Conservation (phyloP, 2,797 vertebrate species). For the Luscinia luscinia region DNA sequence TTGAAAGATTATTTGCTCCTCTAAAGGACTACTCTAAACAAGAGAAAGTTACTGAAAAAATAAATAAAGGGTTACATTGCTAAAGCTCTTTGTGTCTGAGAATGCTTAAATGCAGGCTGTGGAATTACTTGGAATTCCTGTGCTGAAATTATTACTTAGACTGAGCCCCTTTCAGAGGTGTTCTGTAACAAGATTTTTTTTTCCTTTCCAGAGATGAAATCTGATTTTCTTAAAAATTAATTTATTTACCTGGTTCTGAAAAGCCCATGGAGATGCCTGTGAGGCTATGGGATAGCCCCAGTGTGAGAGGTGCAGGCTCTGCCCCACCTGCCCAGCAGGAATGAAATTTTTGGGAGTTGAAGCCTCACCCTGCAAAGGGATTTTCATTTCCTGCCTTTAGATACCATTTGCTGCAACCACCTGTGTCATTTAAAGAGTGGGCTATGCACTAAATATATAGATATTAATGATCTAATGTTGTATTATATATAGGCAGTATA, state of each 20-base stretch:
- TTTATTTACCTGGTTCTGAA: background rate
- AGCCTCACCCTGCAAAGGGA: fast-evolving
- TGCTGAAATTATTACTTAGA: background rate
- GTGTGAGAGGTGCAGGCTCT: background rate
- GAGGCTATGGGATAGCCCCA: fast-evolving
- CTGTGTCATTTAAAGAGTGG: background rate
- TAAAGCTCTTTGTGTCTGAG: background rate
- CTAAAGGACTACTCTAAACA: background rate
- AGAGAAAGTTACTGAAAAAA: background rate
- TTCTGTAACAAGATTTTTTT: background rate
- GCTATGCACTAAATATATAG: background rate
- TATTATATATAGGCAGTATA: too few species aligned
- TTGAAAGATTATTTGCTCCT: background rate
- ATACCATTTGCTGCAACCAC: background rate
- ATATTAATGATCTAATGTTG: background rate
- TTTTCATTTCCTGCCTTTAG: background rate
- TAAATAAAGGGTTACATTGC: background rate
- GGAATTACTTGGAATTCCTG: background rate
- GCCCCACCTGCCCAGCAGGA: background rate
- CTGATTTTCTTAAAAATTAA: background rate
- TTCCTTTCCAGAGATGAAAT: background rate
- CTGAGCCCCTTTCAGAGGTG: background rate
- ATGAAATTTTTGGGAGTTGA: background rate
- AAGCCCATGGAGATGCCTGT: fast-evolving
- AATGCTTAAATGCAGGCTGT: background rate